Evolutionary conservation across 2,888 invertebrate genomes (phyloP), one percentile per base, ranked within the genome.

Genomic region (Arge pagana): DNA sequence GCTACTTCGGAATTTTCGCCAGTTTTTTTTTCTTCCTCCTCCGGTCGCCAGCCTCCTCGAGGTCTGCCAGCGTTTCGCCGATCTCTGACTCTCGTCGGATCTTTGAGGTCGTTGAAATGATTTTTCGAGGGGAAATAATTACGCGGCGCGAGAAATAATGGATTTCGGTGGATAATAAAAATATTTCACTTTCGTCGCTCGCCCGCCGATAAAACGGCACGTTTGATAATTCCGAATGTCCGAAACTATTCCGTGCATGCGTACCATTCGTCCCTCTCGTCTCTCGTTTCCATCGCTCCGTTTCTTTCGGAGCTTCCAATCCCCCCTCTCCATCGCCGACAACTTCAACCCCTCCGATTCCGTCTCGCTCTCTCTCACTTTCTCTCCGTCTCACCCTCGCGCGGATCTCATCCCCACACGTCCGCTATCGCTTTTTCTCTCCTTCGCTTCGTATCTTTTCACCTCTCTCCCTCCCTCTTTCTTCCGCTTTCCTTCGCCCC

Each of bases 301-400:
- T 58, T 62, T 60, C 59, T 63, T 7, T 10, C 13, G 13, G 8
- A 30, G 19, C 59, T 65, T 65, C 64, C 63, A 59, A 59, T 52
- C 53, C 56, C 61, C 55, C 50, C 57, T 50, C 50, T 52, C 52
- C 54, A 56, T 59, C 58, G 58, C 52, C 42, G 50, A 28, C 13
- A 23, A 26, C 51, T 52, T 58, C 56, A 58, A 55, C 53, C 56
- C 53, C 28, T 31, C 48, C 42, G 42, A 37, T 19, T 37, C 10
- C 13, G 19, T 39, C 48, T 36, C n/a, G 41, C 37, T 50, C 51
- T 21, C 45, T 50, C 53, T 31, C 42, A 23, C 43, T 52, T 24
- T 21, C 21, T 24, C 48, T 51, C 53, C 33, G 41, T 54, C 50
- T 51, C 51, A 37, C 43, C 16, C 26, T 23, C 10, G 18, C 51